Percentiles rank a stretch among this genome's conserved stretches.
phyloP scores from a whole-genome alignment of 2,888 invertebrate genomes.

The Lasiommata megera region DNA sequence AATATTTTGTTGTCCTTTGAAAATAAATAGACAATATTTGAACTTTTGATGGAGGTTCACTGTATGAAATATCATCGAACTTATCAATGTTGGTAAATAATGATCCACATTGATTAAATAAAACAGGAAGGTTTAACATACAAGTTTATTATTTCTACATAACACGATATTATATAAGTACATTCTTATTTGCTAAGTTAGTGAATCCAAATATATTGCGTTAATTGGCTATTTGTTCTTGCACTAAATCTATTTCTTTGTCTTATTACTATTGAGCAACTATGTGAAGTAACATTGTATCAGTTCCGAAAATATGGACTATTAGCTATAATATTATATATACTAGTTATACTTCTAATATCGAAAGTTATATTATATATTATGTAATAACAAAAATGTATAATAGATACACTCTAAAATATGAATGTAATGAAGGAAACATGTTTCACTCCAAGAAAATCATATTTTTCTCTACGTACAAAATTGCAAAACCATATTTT shows the following conservation, averaged over 20 bases:
- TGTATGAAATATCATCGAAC: no score
- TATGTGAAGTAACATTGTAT: constrained; percentile 32
- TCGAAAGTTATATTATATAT: background rate
- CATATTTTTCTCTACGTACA: no score
- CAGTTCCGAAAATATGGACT: constrained; percentile 31
- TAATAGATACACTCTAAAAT: background rate
- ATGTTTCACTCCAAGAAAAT: no score
- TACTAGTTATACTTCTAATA: background rate
- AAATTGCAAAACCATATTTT: no score
- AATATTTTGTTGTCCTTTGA: no score
- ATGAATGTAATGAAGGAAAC: background rate
- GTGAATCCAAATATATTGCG: constrained; percentile 20
- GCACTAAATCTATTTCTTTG: constrained; percentile 6
- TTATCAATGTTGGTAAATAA: no score
- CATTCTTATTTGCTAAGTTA: constrained; percentile 15
- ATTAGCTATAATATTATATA: constrained; percentile 2
- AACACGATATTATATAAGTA: constrained; percentile 15
- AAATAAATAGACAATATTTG: no score
- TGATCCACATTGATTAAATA: no score
- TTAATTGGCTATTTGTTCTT: constrained; percentile 17
- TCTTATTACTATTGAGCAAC: constrained; percentile 37
- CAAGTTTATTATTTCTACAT: constrained; percentile 16
- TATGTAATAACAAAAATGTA: background rate
- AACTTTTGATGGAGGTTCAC: no score
- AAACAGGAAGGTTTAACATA: background rate